These are phyloP conservation scores for Ptychadena robeensis DNA, from an alignment of 2,797 vertebrate genomes.

Conservation along the genomic window DNA sequence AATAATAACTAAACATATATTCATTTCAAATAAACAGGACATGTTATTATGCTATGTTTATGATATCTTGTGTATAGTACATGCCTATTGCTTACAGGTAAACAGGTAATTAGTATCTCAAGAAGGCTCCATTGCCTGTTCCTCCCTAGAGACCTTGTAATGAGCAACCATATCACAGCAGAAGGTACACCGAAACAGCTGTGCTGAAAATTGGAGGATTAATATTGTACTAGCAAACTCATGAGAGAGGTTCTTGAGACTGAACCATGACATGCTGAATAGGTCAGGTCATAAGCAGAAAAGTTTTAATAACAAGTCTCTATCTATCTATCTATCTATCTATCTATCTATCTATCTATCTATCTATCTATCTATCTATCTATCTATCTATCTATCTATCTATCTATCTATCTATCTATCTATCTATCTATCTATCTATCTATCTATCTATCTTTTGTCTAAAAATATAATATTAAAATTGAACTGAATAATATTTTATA, in stretches of 20 bases:
- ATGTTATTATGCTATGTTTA: neutral
- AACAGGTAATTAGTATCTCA: constrained; percentile 3
- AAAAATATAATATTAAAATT: neutral
- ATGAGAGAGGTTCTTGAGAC: neutral
- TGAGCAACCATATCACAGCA: neutral
- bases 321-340: neutral
- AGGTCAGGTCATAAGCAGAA: neutral
- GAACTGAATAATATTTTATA: too few species aligned
- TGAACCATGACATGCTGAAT: neutral
- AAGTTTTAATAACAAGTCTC: neutral
- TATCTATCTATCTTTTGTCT: neutral
- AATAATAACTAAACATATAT: neutral
- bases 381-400: neutral
- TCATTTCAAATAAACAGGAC: neutral
- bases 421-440: neutral
- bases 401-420: neutral
- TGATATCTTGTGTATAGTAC: neutral
- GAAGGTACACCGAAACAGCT: neutral
- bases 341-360: neutral
- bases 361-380: neutral
- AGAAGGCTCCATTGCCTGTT: neutral
- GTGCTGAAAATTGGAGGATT: neutral
- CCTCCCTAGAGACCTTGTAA: neutral
- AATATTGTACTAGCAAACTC: neutral
- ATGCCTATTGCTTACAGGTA: neutral